Conservation (phyloP, 1,140 invertebrate genomes). For the Ceratina calcarata region DNA sequence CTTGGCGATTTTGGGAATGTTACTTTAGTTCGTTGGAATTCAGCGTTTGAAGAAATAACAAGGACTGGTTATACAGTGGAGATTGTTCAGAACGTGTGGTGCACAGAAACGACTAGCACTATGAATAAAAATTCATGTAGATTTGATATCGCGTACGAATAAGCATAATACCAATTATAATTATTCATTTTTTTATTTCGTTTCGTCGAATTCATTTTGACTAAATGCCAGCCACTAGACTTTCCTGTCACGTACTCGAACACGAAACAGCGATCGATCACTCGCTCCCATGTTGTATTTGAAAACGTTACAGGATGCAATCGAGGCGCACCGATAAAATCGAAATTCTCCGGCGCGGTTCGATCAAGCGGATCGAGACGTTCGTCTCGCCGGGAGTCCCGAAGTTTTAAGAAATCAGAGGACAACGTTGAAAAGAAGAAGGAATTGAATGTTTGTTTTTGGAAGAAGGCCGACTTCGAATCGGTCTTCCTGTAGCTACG, state of each 20-base stretch:
- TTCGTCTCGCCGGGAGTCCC: background rate
- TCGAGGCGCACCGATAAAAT: background rate
- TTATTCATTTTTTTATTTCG: too few relatives aligned
- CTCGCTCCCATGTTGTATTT: background rate
- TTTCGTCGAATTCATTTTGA: too few relatives aligned
- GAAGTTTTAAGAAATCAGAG: background rate
- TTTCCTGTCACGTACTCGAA: too few relatives aligned
- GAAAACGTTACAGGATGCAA: background rate
- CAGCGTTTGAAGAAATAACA: too few relatives aligned
- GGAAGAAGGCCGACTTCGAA: constrained; percentile 1
- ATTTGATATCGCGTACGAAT: too few relatives aligned
- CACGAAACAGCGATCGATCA: background rate
- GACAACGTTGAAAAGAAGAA: constrained; percentile 23
- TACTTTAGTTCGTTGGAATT: background rate
- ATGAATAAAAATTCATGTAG: too few relatives aligned
- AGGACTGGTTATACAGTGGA: too few relatives aligned
- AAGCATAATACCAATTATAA: too few relatives aligned
- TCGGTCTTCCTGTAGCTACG: constrained; percentile 30
- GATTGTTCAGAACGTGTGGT: too few relatives aligned
- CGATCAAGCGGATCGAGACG: constrained; percentile 2
- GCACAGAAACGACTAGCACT: too few relatives aligned
- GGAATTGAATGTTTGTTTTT: constrained; percentile 61
- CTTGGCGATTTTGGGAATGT: constrained; percentile 16
- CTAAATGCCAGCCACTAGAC: too few relatives aligned
- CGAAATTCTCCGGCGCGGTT: constrained; percentile 23